phyloP scores from a whole-genome alignment of 2,797 vertebrate species.

The Decapterus maruadsi region DNA sequence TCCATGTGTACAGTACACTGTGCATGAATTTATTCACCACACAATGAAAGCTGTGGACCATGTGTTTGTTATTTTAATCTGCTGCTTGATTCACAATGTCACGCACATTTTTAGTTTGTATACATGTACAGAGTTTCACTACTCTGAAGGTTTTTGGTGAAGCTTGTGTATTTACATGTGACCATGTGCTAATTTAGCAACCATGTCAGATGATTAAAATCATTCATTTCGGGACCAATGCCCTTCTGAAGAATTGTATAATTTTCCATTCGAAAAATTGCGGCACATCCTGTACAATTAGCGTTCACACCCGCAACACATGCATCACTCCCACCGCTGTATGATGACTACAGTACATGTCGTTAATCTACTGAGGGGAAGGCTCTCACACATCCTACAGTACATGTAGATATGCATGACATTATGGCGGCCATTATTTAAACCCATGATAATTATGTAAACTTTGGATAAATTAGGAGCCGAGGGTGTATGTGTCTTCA shows the following conservation, averaged over 20 bases:
- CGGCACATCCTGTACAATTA: conserved; percentile 14
- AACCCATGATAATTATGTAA: conserved; percentile 1
- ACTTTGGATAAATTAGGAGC: neutral
- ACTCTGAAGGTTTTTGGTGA: neutral
- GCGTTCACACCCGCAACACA: neutral
- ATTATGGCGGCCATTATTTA: neutral
- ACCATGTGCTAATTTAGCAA: neutral
- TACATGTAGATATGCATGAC: neutral
- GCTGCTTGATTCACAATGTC: conserved; percentile 6
- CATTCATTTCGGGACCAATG: neutral
- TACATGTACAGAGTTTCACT: neutral
- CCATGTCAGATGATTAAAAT: neutral
- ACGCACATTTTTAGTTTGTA: too few relatives aligned
- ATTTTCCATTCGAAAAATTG: conserved; percentile 30
- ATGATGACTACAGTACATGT: neutral
- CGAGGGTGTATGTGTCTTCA: too few relatives aligned
- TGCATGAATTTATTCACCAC: conserved; percentile 2
- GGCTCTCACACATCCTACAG: neutral
- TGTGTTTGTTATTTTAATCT: conserved; percentile 1
- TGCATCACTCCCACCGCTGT: neutral
- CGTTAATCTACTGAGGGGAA: conserved; percentile 8
- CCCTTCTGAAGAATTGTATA: conserved; percentile 17
- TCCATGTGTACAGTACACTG: neutral
- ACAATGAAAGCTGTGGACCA: conserved; percentile 4
- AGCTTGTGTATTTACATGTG: neutral